phyloP scores from a whole-genome alignment of 92 coral and sea anemone species.

The Paragorgia papillata region DNA sequence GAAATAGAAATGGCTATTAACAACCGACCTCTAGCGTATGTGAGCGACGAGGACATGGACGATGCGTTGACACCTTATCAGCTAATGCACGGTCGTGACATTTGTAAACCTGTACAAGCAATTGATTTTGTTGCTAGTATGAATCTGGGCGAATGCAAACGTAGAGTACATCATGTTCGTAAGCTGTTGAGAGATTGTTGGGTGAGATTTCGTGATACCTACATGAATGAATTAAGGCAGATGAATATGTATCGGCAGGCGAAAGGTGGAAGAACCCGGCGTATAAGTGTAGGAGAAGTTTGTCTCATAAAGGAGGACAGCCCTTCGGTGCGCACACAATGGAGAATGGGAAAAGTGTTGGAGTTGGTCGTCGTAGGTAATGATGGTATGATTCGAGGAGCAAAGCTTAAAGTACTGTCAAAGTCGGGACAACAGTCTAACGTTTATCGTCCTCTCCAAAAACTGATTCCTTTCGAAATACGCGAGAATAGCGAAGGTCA shows the following conservation, averaged over 20 bases:
- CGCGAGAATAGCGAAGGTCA: background rate
- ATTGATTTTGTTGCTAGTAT: background rate
- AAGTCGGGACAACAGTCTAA: background rate
- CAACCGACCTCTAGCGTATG: constrained; percentile 35
- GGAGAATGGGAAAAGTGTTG: background rate
- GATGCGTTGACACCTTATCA: constrained; percentile 38
- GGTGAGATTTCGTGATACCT: constrained; percentile 27
- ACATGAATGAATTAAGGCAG: constrained; percentile 13
- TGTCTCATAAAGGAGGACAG: background rate
- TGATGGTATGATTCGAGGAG: constrained; percentile 4
- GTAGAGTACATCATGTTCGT: constrained; percentile 6
- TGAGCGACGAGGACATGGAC: constrained; percentile 41
- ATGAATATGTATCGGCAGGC: constrained; percentile 9
- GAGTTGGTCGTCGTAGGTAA: background rate
- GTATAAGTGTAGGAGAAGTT: constrained; percentile 5
- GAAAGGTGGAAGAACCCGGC: background rate
- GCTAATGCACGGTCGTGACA: constrained; percentile 28
- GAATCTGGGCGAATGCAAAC: constrained; percentile 12
- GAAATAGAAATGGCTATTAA: constrained; percentile 37
- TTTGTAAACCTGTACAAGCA: background rate
- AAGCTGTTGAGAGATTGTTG: constrained; percentile 39
- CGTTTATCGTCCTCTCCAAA: background rate
- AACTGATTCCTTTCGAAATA: constrained; percentile 9
- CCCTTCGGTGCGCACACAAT: background rate
- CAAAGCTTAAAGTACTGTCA: constrained; percentile 1